phyloP scores from a whole-genome alignment of 2,113 vertebrate species.

The Micronisus gabar region DNA sequence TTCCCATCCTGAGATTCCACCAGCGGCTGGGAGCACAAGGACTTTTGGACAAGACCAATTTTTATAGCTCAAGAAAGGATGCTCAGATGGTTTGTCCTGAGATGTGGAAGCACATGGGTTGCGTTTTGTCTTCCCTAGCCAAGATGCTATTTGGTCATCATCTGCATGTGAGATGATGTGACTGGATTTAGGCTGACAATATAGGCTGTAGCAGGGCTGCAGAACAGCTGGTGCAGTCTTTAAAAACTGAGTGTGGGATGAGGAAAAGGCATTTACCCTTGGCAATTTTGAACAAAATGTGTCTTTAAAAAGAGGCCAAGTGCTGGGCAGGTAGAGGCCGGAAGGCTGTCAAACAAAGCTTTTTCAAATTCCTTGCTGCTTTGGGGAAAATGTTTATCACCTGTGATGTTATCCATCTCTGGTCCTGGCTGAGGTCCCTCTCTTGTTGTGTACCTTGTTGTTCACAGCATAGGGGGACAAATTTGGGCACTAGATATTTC shows the following conservation, averaged over 20 bases:
- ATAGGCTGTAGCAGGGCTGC: not conserved
- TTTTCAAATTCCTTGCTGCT: not conserved
- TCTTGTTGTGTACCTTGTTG: not conserved
- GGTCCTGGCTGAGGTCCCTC: not conserved
- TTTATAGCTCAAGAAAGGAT: not conserved
- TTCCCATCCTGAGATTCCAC: not conserved
- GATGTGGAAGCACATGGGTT: not conserved
- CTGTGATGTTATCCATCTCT: not conserved
- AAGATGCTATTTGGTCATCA: not conserved
- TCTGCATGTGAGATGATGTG: not conserved
- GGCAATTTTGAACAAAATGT: not conserved
- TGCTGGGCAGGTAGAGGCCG: not conserved
- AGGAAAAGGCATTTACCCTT: not conserved
- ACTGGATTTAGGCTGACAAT: not conserved
- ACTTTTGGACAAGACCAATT: not conserved
- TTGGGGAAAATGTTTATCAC: not conserved
- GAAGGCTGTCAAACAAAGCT: not conserved
- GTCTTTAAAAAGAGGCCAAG: not conserved
- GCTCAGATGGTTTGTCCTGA: not conserved
- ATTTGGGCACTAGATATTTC: not conserved
- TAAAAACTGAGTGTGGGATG: not conserved
- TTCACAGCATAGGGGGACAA: not conserved
- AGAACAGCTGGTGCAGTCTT: not conserved
- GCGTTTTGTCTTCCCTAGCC: not conserved
- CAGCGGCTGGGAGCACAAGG: not conserved